phyloP scores from a whole-genome alignment of 1,140 invertebrate species.

The Bombus soroeensis region DNA sequence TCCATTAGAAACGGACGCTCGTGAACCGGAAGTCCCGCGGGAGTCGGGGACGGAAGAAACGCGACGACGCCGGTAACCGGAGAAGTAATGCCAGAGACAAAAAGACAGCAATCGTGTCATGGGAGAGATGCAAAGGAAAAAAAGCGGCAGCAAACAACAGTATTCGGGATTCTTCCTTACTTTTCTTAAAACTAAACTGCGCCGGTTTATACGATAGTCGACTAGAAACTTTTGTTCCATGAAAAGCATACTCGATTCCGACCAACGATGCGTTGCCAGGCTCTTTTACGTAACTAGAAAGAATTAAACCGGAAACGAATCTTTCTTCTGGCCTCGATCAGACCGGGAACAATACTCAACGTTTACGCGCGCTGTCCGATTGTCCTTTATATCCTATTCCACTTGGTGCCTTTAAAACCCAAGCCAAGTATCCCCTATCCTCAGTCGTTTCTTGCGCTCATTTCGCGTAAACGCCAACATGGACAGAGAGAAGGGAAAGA shows the following conservation, averaged over 20 bases:
- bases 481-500: not conserved
- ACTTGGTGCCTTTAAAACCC: not conserved
- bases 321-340: not conserved
- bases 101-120: constrained; percentile 12
- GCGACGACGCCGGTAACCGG: constrained; percentile 32
- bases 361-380: constrained; percentile 32
- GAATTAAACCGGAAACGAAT: constrained; percentile 26
- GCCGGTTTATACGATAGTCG: not conserved
- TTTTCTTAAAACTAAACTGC: not conserved
- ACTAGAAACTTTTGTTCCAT: not conserved
- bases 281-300: not conserved
- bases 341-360: constrained; percentile 29
- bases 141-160: constrained; percentile 42
- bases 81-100: constrained; percentile 32
- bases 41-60: constrained; percentile 57
- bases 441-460: not conserved
- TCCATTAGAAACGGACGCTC: constrained; percentile 66
- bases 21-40: constrained; percentile 70
- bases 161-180: constrained; percentile 5
- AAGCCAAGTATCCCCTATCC: not conserved
- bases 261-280: not conserved
- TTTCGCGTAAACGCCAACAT: not conserved
- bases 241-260: not conserved
- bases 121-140: not conserved
- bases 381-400: not conserved